Percentiles rank a stretch among this genome's conserved stretches.
Evolutionary conservation across 2,113 vertebrate species (phyloP).

Genomic region (Lates calcarifer): DNA sequence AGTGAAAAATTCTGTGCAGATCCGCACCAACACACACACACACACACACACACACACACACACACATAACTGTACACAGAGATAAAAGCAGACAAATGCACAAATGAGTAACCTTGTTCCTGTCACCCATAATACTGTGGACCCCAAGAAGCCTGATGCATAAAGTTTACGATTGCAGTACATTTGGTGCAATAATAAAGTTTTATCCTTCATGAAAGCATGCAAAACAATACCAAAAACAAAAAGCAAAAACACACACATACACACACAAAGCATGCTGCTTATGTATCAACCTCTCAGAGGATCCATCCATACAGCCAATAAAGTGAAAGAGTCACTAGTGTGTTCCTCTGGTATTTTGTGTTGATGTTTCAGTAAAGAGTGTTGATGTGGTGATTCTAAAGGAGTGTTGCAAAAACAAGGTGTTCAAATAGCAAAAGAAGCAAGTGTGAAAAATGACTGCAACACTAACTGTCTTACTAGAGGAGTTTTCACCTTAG

Average conservation of each 20-base stretch:
- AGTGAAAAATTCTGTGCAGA: conserved; percentile 17
- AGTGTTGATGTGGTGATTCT: background rate
- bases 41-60: background rate
- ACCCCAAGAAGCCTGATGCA: background rate
- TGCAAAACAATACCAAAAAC: background rate
- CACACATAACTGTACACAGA: conserved; percentile 2
- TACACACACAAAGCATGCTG: background rate
- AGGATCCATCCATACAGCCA: background rate
- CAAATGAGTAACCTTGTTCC: conserved; percentile 16
- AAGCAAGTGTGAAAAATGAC: too few relatives aligned
- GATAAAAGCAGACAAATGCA: conserved; percentile 23
- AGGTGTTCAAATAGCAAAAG: too few relatives aligned
- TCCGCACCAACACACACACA: background rate
- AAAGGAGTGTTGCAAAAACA: too few relatives aligned
- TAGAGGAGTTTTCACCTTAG: too few relatives aligned
- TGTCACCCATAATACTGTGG: background rate
- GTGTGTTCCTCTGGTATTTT: background rate
- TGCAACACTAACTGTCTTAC: background rate
- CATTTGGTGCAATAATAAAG: conserved; percentile 22
- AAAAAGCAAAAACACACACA: background rate
- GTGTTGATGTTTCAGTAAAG: background rate
- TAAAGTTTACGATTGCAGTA: conserved; percentile 33
- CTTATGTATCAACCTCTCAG: background rate
- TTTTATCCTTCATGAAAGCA: background rate
- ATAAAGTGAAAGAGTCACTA: background rate